Evolutionary conservation across 1,140 invertebrate genomes (phyloP).

Genomic region (Lepidurus apus): DNA sequence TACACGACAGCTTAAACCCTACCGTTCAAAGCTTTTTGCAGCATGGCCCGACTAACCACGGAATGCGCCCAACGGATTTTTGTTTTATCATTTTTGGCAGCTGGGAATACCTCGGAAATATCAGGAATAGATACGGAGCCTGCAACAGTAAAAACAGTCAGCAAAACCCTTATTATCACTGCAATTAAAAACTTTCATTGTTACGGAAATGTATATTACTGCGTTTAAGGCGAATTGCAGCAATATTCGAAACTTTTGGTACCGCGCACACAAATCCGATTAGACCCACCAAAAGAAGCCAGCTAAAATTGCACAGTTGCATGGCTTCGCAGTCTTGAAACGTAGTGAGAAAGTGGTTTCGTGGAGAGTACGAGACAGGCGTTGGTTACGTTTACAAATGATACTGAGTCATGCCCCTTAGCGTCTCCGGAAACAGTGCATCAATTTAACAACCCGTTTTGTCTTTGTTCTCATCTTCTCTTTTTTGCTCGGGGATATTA

Average conservation of each 20-base stretch:
- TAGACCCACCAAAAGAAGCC: not conserved
- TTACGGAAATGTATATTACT: not conserved
- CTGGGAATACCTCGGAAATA: slow-evolving; percentile 35
- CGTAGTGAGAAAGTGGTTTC: not conserved
- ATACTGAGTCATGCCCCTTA: not conserved
- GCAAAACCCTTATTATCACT: not conserved
- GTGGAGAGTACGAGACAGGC: not conserved
- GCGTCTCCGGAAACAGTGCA: too few relatives aligned
- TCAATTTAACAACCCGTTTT: too few relatives aligned
- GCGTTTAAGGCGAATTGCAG: not conserved
- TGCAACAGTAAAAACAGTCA: not conserved
- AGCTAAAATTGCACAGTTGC: not conserved
- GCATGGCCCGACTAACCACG: slow-evolving; percentile 23
- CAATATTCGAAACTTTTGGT: not conserved
- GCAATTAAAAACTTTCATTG: not conserved
- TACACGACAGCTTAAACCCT: not conserved
- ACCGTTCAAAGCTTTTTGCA: slow-evolving; percentile 26
- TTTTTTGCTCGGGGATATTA: too few relatives aligned
- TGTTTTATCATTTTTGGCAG: slow-evolving; percentile 41
- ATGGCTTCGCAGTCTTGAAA: not conserved
- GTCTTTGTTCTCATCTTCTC: too few relatives aligned
- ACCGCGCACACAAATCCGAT: not conserved
- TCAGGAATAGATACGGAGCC: slow-evolving; percentile 30
- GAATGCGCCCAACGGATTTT: slow-evolving; percentile 45
- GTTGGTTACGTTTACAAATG: not conserved